Evolutionary conservation across 2,113 vertebrate genomes (phyloP).

Genomic region (Diphyllodes magnificus): DNA sequence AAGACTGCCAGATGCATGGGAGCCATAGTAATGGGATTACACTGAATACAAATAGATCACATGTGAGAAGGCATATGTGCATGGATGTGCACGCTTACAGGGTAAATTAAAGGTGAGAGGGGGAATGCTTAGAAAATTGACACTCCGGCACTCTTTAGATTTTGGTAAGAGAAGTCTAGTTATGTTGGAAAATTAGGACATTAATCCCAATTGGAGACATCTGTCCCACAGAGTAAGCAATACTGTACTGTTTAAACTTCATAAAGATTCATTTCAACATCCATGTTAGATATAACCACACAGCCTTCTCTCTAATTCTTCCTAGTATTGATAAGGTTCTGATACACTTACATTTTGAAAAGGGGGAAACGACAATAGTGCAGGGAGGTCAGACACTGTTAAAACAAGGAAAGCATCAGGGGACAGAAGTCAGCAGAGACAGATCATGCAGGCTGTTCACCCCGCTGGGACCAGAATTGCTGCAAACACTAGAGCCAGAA

Average conservation of each 20-base stretch:
- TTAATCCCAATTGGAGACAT: not conserved
- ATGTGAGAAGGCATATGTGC: not conserved
- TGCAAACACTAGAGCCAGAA: not conserved
- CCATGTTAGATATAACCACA: not conserved
- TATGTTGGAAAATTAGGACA: not conserved
- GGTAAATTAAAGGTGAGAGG: not conserved
- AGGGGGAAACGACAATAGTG: not conserved
- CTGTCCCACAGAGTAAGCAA: not conserved
- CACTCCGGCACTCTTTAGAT: not conserved
- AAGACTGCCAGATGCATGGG: not conserved
- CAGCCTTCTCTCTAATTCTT: not conserved
- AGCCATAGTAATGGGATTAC: not conserved
- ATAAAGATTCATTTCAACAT: not conserved
- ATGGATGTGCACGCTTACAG: not conserved
- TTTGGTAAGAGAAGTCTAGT: not conserved
- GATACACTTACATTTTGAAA: not conserved
- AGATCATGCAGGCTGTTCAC: not conserved
- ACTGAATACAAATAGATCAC: not conserved
- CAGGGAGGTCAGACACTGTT: not conserved
- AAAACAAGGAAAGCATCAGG: not conserved
- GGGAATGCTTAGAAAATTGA: not conserved
- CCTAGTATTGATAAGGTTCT: not conserved
- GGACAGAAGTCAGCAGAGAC: not conserved
- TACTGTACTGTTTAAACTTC: not conserved
- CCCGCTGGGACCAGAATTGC: not conserved